Evolutionary conservation across 1,140 invertebrate genomes (phyloP), one percentile per base, ranked within the genome.

Genomic region (Scaptomyza montana): DNA sequence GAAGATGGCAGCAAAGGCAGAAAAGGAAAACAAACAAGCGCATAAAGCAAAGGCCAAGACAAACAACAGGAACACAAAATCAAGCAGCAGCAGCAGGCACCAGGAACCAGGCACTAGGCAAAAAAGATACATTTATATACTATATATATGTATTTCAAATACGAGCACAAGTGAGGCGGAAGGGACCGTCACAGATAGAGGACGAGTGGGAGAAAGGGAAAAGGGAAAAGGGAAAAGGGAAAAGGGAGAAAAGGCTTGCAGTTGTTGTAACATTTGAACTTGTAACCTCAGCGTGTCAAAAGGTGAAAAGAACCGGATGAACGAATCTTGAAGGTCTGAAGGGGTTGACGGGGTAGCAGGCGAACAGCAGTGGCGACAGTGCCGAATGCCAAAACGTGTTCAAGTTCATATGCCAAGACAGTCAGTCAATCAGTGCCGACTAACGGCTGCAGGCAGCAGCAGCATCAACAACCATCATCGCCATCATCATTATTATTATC

Each of bases 51-150:
- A 70, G 66, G 54, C 66, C 51, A 69, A 70, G 66, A 62, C 57
- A 70, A 69, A 74, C 59, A 63, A 69, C 66, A 74, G 71, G 57
- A 74, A 74, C 59, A 64, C 66, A 70, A 70, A 74, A 57, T 69
- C 53, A 74, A 69, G 51, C 51, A 62, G 66, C 71, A 60, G 25
- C 19, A 54, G 21, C 2, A 13, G 19, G 21, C 19, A 25, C 4
- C 51, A 13, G 41, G 39, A 43, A 43, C 12, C 12, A 43, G 39
- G 39, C 39, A n/a, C 39, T 43, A n/a, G 39, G n/a, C 39, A 43
- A 30, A 49, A n/a, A 50, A 59, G 28, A 10, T 39, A 56, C 19
- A 57, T 51, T 51, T 28, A 30, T 41, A 28, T 19, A 30, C 16
- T 39, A 12, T 59, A 25, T 10, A 16, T 28, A 51, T 54, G n/a